phyloP scores from a whole-genome alignment of 35 echinoderm and acorn worm species.

The Diadema setosum region DNA sequence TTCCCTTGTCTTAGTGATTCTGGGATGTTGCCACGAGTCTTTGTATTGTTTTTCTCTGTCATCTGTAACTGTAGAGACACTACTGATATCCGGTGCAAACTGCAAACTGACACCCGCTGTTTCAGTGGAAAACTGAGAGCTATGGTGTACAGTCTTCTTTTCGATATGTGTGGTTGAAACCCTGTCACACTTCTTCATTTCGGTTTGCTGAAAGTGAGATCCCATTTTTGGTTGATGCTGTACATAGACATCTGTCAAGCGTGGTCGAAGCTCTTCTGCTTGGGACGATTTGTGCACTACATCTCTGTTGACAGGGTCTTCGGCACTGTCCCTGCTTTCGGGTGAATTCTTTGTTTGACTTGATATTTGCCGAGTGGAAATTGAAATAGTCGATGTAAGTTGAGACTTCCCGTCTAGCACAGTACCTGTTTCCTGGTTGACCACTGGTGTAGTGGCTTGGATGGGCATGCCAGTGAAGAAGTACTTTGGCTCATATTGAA shows the following conservation, averaged over 20 bases:
- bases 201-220: neutral
- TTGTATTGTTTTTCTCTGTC: neutral
- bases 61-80: slow-evolving; percentile 9
- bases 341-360: neutral
- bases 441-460: neutral
- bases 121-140: neutral
- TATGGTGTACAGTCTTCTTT: neutral
- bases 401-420: neutral
- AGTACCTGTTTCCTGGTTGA: neutral
- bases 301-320: neutral
- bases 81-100: neutral
- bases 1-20: neutral
- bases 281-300: neutral
- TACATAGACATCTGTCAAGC: neutral
- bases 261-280: neutral
- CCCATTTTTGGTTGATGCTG: neutral
- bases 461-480: neutral
- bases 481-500: slow-evolving; percentile 33
- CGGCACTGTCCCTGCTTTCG: neutral
- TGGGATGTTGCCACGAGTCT: neutral
- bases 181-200: neutral
- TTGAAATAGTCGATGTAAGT: neutral
- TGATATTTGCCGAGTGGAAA: neutral
- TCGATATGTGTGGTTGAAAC: neutral
- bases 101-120: neutral